Conservation (phyloP, 2,888 invertebrate species). For the Cataglyphis livida region DNA sequence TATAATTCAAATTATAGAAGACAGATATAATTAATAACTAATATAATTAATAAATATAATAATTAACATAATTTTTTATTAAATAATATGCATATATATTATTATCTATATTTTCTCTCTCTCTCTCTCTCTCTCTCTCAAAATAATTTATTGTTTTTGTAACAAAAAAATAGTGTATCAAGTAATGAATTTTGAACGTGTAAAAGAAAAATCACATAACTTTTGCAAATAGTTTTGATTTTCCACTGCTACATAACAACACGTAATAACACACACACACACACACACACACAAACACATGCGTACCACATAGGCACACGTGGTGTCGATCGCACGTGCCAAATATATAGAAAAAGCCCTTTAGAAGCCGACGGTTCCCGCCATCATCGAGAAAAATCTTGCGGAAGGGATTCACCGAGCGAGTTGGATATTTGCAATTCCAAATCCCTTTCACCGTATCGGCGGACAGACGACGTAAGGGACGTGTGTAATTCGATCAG, state of each 20-base stretch:
- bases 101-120: too few relatives aligned
- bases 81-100: too few relatives aligned
- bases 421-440: slow-evolving; percentile 57
- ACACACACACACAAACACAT: background rate
- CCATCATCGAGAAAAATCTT: slow-evolving; percentile 4
- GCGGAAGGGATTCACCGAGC: slow-evolving; percentile 40
- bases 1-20: too few relatives aligned
- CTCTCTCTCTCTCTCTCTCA: too few relatives aligned
- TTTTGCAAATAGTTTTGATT: slow-evolving; percentile 7
- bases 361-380: background rate
- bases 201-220: background rate
- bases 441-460: slow-evolving; percentile 42
- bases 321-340: slow-evolving; percentile 27
- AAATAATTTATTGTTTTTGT: background rate
- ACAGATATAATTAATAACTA: too few relatives aligned
- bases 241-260: background rate
- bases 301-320: background rate
- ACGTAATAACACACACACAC: too few relatives aligned
- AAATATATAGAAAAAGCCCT: slow-evolving; percentile 30
- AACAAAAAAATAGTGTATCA: too few relatives aligned
- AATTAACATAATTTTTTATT: too few relatives aligned
- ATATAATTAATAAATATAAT: too few relatives aligned
- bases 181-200: background rate
- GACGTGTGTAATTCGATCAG: slow-evolving; percentile 64
- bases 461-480: slow-evolving; percentile 47